Evolutionary conservation across 2,113 vertebrate genomes (phyloP).

Genomic region (Plecturocebus donacophilus): DNA sequence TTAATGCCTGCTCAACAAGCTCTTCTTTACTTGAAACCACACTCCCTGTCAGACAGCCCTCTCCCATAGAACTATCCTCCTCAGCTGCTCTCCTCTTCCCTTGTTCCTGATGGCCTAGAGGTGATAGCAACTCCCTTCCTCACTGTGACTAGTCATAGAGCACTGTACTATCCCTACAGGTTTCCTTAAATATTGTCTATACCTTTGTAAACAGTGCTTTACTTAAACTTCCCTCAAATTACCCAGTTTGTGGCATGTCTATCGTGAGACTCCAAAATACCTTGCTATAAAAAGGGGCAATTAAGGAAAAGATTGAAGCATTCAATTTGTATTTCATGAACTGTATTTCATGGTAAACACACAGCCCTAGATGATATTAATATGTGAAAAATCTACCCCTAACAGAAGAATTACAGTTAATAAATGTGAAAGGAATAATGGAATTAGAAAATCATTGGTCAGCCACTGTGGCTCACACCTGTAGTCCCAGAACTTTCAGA

Average conservation of each 20-base stretch:
- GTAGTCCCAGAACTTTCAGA: no score
- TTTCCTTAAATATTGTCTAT: constrained; percentile 24
- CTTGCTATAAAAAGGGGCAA: constrained; percentile 28
- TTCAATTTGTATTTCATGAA: background rate
- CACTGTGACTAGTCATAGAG: background rate
- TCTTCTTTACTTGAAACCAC: background rate
- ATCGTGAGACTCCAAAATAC: constrained; percentile 28
- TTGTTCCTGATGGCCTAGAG: background rate
- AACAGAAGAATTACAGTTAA: constrained; percentile 13
- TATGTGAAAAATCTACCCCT: background rate
- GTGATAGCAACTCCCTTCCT: background rate
- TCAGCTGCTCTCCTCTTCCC: background rate
- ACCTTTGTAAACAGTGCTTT: background rate
- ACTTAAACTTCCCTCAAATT: constrained; percentile 42
- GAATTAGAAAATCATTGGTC: constrained; percentile 22
- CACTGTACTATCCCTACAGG: background rate
- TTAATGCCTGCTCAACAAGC: background rate
- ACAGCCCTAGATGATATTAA: background rate
- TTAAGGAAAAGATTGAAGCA: constrained; percentile 20
- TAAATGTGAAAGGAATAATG: constrained; percentile 33
- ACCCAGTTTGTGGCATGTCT: constrained; percentile 1
- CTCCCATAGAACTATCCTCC: background rate
- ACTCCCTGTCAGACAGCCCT: background rate
- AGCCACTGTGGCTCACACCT: no score
- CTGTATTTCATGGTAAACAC: constrained; percentile 20